phyloP scores from a whole-genome alignment of 1,140 invertebrate species.

The Drosophila bipectinata region DNA sequence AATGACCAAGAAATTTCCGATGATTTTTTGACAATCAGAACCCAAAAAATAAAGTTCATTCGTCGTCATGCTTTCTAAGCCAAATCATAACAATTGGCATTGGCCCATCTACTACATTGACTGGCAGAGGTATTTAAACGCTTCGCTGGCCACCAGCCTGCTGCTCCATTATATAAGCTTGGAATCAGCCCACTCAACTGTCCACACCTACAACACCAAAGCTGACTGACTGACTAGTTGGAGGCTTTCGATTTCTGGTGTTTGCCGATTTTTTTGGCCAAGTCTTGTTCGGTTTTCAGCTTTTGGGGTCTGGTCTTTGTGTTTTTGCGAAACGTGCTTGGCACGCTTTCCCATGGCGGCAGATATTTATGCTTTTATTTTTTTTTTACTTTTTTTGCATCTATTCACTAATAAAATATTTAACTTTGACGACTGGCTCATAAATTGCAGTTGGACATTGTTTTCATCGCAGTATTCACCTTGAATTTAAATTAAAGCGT shows the following conservation, averaged over 20 bases:
- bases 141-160: conserved; percentile 40
- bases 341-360: conserved; percentile 59
- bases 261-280: conserved; percentile 36
- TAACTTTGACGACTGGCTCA: conserved; percentile 39
- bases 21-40: conserved; percentile 2
- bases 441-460: conserved; percentile 34
- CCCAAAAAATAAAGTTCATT: conserved; percentile 18
- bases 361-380: not conserved
- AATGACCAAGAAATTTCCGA: not conserved
- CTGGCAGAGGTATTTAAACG: conserved; percentile 64
- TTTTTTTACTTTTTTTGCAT: conserved; percentile 18
- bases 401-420: conserved; percentile 44
- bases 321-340: conserved; percentile 71
- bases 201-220: conserved; percentile 38
- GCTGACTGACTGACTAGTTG: conserved; percentile 3
- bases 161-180: conserved; percentile 54
- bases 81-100: conserved; percentile 38
- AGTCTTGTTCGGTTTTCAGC: conserved; percentile 28
- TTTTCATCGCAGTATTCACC: conserved; percentile 29
- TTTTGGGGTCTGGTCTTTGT: conserved; percentile 30
- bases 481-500: conserved; percentile 36
- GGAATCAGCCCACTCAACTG: conserved; percentile 31
- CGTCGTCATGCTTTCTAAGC: conserved; percentile 54
- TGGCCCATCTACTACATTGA: conserved; percentile 40
- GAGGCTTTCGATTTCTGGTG: conserved; percentile 46